These are phyloP conservation scores for Paracyclopina nana DNA, from an alignment of 1,140 invertebrate genomes.

Conservation along the genomic window DNA sequence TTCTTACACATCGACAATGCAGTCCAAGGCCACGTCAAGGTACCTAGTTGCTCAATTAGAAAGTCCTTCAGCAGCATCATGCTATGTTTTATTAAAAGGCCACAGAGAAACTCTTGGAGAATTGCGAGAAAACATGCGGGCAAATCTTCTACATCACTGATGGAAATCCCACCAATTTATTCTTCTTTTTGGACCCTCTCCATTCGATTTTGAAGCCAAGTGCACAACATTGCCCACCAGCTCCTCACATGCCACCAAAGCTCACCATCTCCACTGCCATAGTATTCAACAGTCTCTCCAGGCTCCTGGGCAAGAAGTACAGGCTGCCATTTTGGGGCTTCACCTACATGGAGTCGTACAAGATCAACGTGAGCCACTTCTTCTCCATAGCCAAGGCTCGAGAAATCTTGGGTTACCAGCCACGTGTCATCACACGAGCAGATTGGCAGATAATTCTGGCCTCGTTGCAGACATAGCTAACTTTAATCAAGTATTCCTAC, in stretches of 20 bases:
- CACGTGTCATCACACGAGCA: too few relatives aligned
- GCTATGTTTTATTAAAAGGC: too few relatives aligned
- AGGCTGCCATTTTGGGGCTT: conserved; percentile 1
- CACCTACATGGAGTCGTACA: not conserved
- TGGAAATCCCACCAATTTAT: not conserved
- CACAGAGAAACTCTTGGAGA: too few relatives aligned
- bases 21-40: not conserved
- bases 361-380: conserved; percentile 3
- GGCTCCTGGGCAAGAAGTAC: not conserved
- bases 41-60: not conserved
- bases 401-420: not conserved
- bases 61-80: too few relatives aligned
- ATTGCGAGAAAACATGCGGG: too few relatives aligned
- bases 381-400: not conserved
- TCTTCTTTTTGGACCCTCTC: not conserved
- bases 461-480: too few relatives aligned
- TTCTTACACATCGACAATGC: conserved; percentile 1
- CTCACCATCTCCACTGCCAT: not conserved
- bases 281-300: not conserved
- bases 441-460: too few relatives aligned
- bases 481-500: too few relatives aligned
- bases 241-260: not conserved
- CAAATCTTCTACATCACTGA: not conserved
- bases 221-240: not conserved
- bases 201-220: not conserved